Evolutionary conservation across 2,113 vertebrate genomes (phyloP).

Genomic region (Callipepla californica): DNA sequence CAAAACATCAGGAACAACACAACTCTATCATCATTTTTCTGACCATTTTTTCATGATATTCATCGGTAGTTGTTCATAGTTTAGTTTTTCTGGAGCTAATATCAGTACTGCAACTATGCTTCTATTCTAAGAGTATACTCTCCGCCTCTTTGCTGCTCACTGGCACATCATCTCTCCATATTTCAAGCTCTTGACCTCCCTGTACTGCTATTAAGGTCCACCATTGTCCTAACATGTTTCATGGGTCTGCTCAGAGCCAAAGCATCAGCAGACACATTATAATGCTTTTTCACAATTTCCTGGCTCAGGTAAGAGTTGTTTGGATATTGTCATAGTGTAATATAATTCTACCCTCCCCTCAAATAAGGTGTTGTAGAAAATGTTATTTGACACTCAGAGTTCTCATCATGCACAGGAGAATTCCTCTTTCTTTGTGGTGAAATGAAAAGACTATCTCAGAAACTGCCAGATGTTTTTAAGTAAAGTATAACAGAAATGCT

Average conservation of each 20-base stretch:
- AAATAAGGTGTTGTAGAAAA: neutral
- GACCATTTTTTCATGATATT: neutral
- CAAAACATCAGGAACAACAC: neutral
- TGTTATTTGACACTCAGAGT: neutral
- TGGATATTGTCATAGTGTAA: neutral
- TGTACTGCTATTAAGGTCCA: neutral
- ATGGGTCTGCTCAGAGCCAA: neutral
- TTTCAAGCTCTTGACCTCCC: neutral
- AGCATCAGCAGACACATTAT: neutral
- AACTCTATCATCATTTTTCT: neutral
- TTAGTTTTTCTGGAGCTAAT: neutral
- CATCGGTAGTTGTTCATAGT: neutral
- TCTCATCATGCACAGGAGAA: neutral
- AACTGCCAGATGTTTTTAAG: neutral
- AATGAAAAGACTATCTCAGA: neutral
- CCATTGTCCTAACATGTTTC: neutral
- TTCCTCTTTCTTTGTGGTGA: neutral
- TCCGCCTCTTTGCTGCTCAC: neutral
- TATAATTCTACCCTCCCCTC: neutral
- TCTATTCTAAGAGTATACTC: neutral
- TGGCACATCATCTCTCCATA: neutral
- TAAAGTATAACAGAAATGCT: neutral
- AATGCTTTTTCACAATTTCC: neutral
- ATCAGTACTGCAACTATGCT: neutral
- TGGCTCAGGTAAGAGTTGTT: neutral